Evolutionary conservation across 2,888 invertebrate genomes (phyloP), one percentile per base, ranked within the genome.

Genomic region (Dynastes grantii): DNA sequence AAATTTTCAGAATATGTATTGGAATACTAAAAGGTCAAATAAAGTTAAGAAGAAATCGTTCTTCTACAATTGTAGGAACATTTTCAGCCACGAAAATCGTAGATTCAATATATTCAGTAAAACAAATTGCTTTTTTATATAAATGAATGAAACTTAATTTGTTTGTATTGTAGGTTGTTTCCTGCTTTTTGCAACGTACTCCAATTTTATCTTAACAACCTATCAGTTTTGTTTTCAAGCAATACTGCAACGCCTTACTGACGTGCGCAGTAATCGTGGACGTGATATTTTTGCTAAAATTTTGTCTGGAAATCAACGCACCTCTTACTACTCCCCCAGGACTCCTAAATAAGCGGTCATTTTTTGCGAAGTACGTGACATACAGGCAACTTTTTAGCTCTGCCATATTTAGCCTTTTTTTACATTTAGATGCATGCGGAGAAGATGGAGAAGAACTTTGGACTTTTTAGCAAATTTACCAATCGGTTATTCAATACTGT

Each of bases 141-240:
- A 8, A 45, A 11, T 8, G 11, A 45, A 45, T 45, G 13, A 65
- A 37, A 22, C 13, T 53, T 45, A 3, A 88, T 89, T 75, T 88
- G 91, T 13, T 29, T 13, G 29, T 37, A 22, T 88, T 89, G 71
- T 88, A 91, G 91, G 90, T 82, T 89, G 89, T 78, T 81, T 90
- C 2, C 88, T 89, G 13, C 85, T 90, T 49, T 80, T 88, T 9
- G 81, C 90, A 13, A 87, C 90, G 0, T 91, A 91, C 80, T 58
- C 85, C 5, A 90, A 90, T 80, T 90, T 90, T 77, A 87, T 90
- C 87, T 76, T 90, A 11, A 87, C 90, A 27, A 88, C 89, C 0
- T 91, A 91, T 79, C 89, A 91, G 86, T 90, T 91, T 88, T 88
- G 90, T 6, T 91, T 91, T 81, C 86, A 89, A 79, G n/a, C 89